Conservation (phyloP, 2,888 invertebrate species). For the Pachydiplax longipennis region DNA sequence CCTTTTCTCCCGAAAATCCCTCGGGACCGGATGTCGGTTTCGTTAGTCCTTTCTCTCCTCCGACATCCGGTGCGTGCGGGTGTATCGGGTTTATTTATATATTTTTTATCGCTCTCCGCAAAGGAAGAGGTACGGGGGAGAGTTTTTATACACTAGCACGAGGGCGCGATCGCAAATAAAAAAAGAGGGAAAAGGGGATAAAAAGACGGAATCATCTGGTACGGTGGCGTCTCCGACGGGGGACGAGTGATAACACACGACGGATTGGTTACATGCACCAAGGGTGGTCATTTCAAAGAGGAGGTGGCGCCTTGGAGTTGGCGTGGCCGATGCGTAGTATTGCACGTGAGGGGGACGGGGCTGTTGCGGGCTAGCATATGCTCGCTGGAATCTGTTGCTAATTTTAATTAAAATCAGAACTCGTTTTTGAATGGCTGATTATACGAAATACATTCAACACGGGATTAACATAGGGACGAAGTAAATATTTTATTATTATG, state of each 20-base stretch:
- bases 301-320: background rate
- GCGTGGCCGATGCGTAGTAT: background rate
- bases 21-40: constrained; percentile 12
- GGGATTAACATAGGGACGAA: no score
- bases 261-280: background rate
- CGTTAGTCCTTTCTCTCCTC: background rate
- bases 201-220: background rate
- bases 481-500: no score
- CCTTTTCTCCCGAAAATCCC: background rate
- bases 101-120: background rate
- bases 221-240: background rate
- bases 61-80: constrained; percentile 11
- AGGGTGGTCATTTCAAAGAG: background rate
- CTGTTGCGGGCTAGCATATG: background rate
- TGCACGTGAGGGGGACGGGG: background rate
- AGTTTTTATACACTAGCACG: background rate
- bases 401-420: no score
- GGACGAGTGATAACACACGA: background rate
- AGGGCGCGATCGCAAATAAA: background rate
- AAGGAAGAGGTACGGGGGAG: background rate
- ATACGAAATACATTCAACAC: no score
- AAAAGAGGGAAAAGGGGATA: background rate
- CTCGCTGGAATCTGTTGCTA: no score
- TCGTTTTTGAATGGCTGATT: no score
- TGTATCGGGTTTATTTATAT: constrained; percentile 22